These are phyloP conservation scores for Phenganax marumi DNA, from an alignment of 92 coral and sea anemone species.

Conservation along the genomic window DNA sequence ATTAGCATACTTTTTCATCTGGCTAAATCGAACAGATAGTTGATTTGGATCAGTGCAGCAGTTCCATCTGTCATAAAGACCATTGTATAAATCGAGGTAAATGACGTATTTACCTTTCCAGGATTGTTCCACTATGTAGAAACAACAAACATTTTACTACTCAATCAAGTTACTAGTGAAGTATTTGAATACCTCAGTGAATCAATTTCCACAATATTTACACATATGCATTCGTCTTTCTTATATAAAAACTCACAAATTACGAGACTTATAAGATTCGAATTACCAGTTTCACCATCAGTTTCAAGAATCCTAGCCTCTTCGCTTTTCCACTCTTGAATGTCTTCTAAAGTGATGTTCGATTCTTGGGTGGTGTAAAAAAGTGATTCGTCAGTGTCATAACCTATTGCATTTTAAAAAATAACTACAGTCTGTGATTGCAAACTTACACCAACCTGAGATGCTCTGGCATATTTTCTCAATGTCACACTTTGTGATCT, in stretches of 20 bases:
- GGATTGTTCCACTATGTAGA: neutral
- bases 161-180: neutral
- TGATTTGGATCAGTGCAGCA: constrained; percentile 2
- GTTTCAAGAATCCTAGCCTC: no score
- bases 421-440: neutral
- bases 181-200: neutral
- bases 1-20: neutral
- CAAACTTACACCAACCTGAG: neutral
- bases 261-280: no score
- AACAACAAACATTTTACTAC: neutral
- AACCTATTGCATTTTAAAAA: neutral
- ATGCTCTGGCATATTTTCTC: neutral
- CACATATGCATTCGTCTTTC: no score
- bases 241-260: no score
- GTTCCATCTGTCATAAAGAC: neutral
- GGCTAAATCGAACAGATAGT: neutral
- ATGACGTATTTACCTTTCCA: neutral
- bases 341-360: no score
- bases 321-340: no score
- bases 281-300: no score
- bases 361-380: no score
- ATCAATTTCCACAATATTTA: neutral
- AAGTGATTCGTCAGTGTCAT: neutral
- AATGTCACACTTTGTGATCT: neutral
- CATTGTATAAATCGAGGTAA: neutral